These are phyloP conservation scores for Centropus bengalensis DNA, from an alignment of 2,113 vertebrate genomes.

Conservation along the genomic window DNA sequence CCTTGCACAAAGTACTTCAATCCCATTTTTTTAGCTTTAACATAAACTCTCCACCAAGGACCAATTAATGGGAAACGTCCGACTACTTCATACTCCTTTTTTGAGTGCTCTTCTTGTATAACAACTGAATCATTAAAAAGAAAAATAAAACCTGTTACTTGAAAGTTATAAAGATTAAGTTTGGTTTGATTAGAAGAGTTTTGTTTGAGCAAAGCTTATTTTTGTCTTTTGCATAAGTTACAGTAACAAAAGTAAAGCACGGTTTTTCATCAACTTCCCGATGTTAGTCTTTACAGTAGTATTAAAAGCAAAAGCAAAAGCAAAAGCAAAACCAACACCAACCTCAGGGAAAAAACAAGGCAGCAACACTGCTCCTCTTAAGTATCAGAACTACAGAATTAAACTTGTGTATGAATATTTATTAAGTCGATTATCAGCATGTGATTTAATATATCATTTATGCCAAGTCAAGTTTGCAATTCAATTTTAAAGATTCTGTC, in stretches of 20 bases:
- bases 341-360: not conserved
- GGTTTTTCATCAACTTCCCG: not conserved
- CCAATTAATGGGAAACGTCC: slow-evolving; percentile 79
- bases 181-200: not conserved
- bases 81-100: slow-evolving; percentile 44
- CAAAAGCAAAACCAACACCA: not conserved
- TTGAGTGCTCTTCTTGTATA: slow-evolving; percentile 66
- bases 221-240: not conserved
- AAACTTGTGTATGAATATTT: not conserved
- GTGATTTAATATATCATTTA: not conserved
- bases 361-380: not conserved
- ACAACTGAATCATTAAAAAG: slow-evolving; percentile 67
- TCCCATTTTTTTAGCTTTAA: slow-evolving; percentile 34
- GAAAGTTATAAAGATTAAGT: not conserved
- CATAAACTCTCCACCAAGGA: slow-evolving; percentile 84
- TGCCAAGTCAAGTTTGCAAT: not conserved
- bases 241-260: not conserved
- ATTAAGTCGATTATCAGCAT: not conserved
- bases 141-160: not conserved
- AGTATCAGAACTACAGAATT: not conserved
- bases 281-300: not conserved
- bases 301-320: not conserved
- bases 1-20: slow-evolving; percentile 62
- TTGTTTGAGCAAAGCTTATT: not conserved
- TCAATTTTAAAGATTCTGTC: not conserved